phyloP scores from a whole-genome alignment of 2,113 vertebrate genomes.

The Lucifuga dentata region DNA sequence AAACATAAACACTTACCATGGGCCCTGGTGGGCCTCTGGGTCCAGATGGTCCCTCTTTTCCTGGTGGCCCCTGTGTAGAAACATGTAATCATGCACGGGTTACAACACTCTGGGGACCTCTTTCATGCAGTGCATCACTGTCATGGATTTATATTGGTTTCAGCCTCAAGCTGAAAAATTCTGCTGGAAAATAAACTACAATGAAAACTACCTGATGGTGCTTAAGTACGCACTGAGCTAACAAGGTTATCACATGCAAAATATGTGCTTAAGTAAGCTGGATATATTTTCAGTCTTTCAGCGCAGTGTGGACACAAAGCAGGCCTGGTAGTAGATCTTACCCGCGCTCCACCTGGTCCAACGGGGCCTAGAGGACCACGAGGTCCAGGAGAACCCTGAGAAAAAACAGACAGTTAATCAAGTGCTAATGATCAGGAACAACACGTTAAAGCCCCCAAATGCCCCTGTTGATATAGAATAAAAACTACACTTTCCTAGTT shows the following conservation, averaged over 20 bases:
- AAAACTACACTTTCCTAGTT: conserved; percentile 35
- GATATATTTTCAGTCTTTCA: conserved; percentile 43
- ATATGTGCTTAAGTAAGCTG: conserved; percentile 29
- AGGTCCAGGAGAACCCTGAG: conserved; percentile 89
- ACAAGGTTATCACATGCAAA: conserved; percentile 22
- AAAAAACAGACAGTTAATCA: conserved; percentile 67
- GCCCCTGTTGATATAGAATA: conserved; percentile 20
- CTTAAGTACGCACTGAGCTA: conserved; percentile 3
- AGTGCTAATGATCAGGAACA: conserved; percentile 58
- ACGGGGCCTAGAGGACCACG: conserved; percentile 90
- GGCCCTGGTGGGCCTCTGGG: conserved; percentile 94
- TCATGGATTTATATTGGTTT: conserved; percentile 39
- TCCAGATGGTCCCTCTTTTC: conserved; percentile 95
- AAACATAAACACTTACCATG: conserved; percentile 85
- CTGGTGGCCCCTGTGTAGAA: conserved; percentile 90
- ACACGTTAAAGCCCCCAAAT: conserved; percentile 43
- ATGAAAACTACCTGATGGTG: conserved; percentile 16
- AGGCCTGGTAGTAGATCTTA: conserved; percentile 76
- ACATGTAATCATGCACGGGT: conserved; percentile 66
- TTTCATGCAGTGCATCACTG: conserved; percentile 62
- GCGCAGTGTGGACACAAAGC: conserved; percentile 16
- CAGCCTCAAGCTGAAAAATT: conserved; percentile 20
- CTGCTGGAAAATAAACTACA: not conserved
- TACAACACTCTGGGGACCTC: conserved; percentile 58
- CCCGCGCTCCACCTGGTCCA: conserved; percentile 92